Evolutionary conservation across 2,797 vertebrate genomes (phyloP).

Genomic region (Saxicola maurus): DNA sequence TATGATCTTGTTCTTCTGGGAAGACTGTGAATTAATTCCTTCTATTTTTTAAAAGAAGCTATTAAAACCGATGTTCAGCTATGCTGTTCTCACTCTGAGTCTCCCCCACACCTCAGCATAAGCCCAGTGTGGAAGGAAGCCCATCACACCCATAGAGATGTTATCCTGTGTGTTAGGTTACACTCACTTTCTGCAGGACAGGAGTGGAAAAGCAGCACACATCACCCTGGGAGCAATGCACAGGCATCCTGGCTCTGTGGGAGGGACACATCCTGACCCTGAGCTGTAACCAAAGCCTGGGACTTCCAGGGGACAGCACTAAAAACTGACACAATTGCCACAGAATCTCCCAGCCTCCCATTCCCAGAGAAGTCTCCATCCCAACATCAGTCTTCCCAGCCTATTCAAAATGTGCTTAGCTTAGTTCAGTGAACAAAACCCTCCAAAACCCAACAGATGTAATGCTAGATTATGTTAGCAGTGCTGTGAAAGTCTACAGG

Average conservation of each 20-base stretch:
- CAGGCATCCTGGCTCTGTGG: fast-evolving
- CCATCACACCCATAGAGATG: neutral
- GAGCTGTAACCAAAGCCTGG: neutral
- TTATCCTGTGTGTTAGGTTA: neutral
- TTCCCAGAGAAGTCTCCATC: neutral
- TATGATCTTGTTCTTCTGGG: conserved; percentile 31
- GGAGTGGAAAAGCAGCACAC: neutral
- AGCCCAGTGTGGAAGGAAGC: neutral
- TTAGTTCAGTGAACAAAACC: neutral
- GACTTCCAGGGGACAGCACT: fast-evolving
- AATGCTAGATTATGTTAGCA: neutral
- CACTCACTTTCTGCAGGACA: neutral
- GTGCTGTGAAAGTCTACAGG: conserved; percentile 9
- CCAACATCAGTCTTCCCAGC: neutral
- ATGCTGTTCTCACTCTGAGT: neutral
- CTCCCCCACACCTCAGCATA: neutral
- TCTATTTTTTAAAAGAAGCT: conserved; percentile 10
- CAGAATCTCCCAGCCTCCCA: neutral
- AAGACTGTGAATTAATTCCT: conserved; percentile 42
- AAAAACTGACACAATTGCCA: neutral
- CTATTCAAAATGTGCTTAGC: neutral
- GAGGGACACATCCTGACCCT: neutral
- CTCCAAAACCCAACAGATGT: neutral
- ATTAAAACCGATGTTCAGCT: neutral
- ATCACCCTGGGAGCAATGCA: neutral